Evolutionary conservation across 2,113 vertebrate genomes (phyloP), one percentile per base, ranked within the genome.

Genomic region (Epinephelus cyanopodus): DNA sequence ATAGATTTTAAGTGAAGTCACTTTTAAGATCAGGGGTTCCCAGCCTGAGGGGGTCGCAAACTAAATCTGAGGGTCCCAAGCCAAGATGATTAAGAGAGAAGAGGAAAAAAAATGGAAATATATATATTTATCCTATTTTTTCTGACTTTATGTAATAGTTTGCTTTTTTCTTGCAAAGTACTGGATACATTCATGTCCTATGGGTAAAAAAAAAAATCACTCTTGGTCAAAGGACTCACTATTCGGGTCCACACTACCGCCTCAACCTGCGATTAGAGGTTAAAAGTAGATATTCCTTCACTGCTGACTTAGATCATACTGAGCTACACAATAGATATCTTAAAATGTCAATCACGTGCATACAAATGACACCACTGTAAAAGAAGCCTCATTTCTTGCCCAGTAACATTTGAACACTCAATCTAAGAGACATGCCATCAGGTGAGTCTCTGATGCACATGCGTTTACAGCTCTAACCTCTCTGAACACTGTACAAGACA

Each of bases 401-500:
- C 29, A 6, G 4, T 8, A 72, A 47, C 17, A 12, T 70, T 11
- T 61, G 0, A 54, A 37, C n/a, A 58, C 39, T 39, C 27, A 62
- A 68, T 47, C 19, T 23, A 39, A 19, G 11, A 19, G 23, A 66
- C 63, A 47, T 13, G 25, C 19, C 11, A 4, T 75, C 6, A 50
- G 5, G 21, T n/a, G 45, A 65, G 66, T 27, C 66, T 74, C n/a
- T 23, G 79, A 27, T 60, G 70, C 33, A 23, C 19, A 48, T 5
- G 21, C 39, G 21, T 53, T 62, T 48, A 21, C 77, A 18, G 37
- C 33, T 2, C 37, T 9, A 42, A 27, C 23, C 68, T 45, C 58
- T 48, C n/a, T 13, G 37, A 47, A 4, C n/a, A n/a, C 21, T 39
- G 48, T 14, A 27, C 21, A 33, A 17, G 53, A 77, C 2, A 56